phyloP scores from a whole-genome alignment of 2,888 invertebrate genomes.

The Orthosia cruda region DNA sequence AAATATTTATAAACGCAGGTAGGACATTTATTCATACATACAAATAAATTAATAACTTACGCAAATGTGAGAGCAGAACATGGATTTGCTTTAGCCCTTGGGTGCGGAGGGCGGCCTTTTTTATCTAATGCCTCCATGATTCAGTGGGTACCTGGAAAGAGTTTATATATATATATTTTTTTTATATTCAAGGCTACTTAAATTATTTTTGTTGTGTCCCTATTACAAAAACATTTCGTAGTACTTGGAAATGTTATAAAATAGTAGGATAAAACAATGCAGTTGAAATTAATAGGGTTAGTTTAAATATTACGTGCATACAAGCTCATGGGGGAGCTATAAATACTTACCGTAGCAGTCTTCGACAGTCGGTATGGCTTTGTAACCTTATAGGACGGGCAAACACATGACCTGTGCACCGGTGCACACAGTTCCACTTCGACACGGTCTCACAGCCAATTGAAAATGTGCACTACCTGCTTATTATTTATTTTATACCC shows the following conservation, averaged over 20 bases:
- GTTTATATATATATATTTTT: neutral
- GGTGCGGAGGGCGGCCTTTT: slow-evolving; percentile 92
- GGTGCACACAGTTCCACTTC: slow-evolving; percentile 50
- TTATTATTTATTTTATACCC: slow-evolving; percentile 61
- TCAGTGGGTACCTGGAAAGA: slow-evolving; percentile 58
- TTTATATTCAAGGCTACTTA: slow-evolving; percentile 20
- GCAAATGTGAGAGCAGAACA: slow-evolving; percentile 93
- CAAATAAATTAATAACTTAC: slow-evolving; percentile 87
- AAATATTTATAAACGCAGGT: neutral
- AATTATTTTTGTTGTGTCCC: neutral
- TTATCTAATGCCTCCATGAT: slow-evolving; percentile 91
- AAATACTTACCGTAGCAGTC: slow-evolving; percentile 67
- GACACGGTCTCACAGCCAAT: slow-evolving; percentile 41
- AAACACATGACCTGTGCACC: slow-evolving; percentile 64
- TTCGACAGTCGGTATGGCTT: slow-evolving; percentile 55
- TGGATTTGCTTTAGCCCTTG: slow-evolving; percentile 93
- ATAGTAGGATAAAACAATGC: neutral
- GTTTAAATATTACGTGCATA: slow-evolving; percentile 1
- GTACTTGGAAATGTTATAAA: neutral
- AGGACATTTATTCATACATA: neutral
- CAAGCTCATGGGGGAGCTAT: slow-evolving; percentile 55
- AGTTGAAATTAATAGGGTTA: neutral
- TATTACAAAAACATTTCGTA: neutral
- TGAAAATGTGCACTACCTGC: slow-evolving; percentile 58
- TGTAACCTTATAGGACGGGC: slow-evolving; percentile 55